These are phyloP conservation scores for Penaeus vannamei DNA, from an alignment of 1,140 invertebrate genomes.

Conservation along the genomic window DNA sequence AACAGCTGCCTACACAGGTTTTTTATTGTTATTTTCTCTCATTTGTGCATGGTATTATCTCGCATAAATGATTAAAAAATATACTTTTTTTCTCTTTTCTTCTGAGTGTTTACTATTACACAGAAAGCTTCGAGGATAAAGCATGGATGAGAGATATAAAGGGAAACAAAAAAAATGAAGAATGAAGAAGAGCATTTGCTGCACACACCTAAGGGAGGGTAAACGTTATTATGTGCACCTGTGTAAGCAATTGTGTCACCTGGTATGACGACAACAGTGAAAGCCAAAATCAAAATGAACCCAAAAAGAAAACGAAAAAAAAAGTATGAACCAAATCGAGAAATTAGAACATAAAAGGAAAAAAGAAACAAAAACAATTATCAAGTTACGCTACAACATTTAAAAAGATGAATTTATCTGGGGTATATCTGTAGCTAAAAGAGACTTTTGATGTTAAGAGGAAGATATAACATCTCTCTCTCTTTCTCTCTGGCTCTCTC, in stretches of 20 bases:
- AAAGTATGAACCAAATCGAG: no score
- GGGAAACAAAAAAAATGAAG: not conserved
- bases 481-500: no score
- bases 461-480: no score
- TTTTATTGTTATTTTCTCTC: slow-evolving; percentile 17
- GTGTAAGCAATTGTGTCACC: slow-evolving; percentile 16
- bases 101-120: not conserved
- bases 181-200: not conserved
- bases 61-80: slow-evolving; percentile 3
- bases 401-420: no score
- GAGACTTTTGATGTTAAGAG: no score
- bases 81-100: not conserved
- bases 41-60: slow-evolving; percentile 31
- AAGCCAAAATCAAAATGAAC: slow-evolving; percentile 6
- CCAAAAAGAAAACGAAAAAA: not conserved
- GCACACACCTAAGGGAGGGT: not conserved
- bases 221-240: slow-evolving; percentile 23
- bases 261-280: slow-evolving; percentile 19
- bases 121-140: slow-evolving; percentile 16
- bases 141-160: slow-evolving; percentile 21
- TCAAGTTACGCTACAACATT: no score
- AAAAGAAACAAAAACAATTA: no score
- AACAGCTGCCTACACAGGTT: slow-evolving; percentile 42
- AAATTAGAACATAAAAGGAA: no score
- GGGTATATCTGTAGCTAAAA: no score